Evolutionary conservation across 2,888 invertebrate genomes (phyloP).

Genomic region (Abrostola tripartita): DNA sequence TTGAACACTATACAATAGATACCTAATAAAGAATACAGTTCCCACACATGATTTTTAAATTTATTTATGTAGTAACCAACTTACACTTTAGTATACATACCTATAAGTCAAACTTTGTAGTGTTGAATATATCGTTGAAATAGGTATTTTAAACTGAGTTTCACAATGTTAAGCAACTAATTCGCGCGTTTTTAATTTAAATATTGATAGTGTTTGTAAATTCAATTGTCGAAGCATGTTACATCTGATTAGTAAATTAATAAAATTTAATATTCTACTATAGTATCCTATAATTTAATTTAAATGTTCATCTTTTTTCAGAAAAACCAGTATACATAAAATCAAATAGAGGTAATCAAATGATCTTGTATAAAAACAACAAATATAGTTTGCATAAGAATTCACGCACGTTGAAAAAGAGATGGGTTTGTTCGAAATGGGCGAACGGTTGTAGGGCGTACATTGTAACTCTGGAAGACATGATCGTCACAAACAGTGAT

Average conservation of each 20-base stretch:
- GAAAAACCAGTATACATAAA: conserved; percentile 52
- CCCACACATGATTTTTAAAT: background rate
- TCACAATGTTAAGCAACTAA: no score
- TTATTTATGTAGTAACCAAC: no score
- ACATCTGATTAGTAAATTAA: no score
- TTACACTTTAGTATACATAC: no score
- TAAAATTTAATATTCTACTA: no score
- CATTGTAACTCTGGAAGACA: conserved; percentile 55
- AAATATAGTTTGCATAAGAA: conserved; percentile 59
- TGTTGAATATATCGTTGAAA: no score
- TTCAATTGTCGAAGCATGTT: no score
- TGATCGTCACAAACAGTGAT: conserved; percentile 50
- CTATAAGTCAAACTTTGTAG: no score
- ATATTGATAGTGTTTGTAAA: no score
- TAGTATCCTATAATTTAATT: background rate
- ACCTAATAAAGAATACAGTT: background rate
- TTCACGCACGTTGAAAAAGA: conserved; percentile 44
- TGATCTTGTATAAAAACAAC: conserved; percentile 59
- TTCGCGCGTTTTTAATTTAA: no score
- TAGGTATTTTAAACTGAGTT: no score
- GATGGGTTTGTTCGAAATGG: conserved; percentile 65
- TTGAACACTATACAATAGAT: background rate
- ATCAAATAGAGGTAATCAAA: conserved; percentile 59
- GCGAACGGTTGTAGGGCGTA: conserved; percentile 60
- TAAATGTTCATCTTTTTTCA: conserved; percentile 23